Evolutionary conservation across 2,888 invertebrate species (phyloP).

Genomic region (Hipparchia semele): DNA sequence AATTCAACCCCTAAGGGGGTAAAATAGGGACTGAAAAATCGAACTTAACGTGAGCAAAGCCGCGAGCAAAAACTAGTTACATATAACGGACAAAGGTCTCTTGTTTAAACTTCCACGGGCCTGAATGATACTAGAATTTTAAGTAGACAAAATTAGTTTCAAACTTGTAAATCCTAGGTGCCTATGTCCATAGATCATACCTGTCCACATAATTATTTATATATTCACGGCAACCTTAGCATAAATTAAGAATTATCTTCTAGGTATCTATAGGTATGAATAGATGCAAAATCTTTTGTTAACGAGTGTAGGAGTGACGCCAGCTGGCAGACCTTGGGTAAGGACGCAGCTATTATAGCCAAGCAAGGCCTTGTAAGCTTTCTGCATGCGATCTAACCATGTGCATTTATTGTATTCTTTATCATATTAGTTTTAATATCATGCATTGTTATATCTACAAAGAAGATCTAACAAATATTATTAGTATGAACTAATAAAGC

Average conservation of each 20-base stretch:
- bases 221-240: constrained; percentile 1
- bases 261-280: constrained; percentile 28
- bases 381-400: constrained; percentile 57
- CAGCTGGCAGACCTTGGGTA: constrained; percentile 72
- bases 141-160: not conserved
- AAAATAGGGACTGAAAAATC: no score
- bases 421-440: not conserved
- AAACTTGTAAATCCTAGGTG: not conserved
- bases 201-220: not conserved
- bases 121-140: no score
- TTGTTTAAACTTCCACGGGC: no score
- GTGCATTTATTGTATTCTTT: constrained; percentile 18
- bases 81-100: no score
- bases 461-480: no score
- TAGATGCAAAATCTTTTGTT: constrained; percentile 66
- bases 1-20: no score
- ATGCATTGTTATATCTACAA: not conserved
- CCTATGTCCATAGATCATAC: not conserved
- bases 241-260: constrained; percentile 24
- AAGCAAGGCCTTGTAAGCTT: constrained; percentile 70
- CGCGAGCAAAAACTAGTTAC: no score
- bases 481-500: no score
- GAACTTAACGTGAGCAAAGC: no score
- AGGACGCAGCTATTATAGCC: constrained; percentile 77
- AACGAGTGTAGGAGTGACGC: constrained; percentile 72